Conservation (phyloP, 1,140 invertebrate species). For the Camponotus vicinus region DNA sequence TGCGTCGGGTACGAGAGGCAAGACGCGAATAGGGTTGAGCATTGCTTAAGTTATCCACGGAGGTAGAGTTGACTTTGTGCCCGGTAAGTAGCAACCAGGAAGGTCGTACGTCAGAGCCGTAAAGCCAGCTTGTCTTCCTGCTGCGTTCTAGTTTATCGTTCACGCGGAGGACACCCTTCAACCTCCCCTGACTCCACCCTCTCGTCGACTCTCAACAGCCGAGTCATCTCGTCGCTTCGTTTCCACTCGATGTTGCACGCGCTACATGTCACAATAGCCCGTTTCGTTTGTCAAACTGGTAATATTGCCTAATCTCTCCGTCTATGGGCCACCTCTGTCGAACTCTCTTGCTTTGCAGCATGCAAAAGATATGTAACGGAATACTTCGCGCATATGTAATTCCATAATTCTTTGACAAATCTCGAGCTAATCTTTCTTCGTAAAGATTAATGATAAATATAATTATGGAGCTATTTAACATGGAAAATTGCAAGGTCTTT, state of each 20-base stretch:
- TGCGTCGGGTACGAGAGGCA: slow-evolving; percentile 41
- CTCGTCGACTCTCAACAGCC: background rate
- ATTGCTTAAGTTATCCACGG: slow-evolving; percentile 71
- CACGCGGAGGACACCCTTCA: slow-evolving; percentile 13
- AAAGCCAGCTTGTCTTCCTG: slow-evolving; percentile 76
- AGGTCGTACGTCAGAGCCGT: slow-evolving; percentile 73
- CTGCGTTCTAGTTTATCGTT: slow-evolving; percentile 74
- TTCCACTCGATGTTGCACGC: slow-evolving; percentile 6
- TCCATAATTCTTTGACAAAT: background rate
- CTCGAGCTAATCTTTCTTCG: background rate
- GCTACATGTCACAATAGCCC: background rate
- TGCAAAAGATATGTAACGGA: background rate
- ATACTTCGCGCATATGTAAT: background rate
- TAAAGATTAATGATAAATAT: background rate
- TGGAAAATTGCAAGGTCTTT: background rate
- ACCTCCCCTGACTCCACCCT: background rate
- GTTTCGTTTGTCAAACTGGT: background rate
- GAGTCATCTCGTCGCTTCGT: background rate
- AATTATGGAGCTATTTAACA: background rate
- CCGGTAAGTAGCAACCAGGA: slow-evolving; percentile 74
- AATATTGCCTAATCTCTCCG: background rate
- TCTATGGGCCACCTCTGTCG: background rate
- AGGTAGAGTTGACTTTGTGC: slow-evolving; percentile 66
- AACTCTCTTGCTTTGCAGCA: background rate
- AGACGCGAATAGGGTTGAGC: slow-evolving; percentile 42